These are phyloP conservation scores for Procambarus virginalis DNA, from an alignment of 1,140 invertebrate genomes.

Conservation along the genomic window DNA sequence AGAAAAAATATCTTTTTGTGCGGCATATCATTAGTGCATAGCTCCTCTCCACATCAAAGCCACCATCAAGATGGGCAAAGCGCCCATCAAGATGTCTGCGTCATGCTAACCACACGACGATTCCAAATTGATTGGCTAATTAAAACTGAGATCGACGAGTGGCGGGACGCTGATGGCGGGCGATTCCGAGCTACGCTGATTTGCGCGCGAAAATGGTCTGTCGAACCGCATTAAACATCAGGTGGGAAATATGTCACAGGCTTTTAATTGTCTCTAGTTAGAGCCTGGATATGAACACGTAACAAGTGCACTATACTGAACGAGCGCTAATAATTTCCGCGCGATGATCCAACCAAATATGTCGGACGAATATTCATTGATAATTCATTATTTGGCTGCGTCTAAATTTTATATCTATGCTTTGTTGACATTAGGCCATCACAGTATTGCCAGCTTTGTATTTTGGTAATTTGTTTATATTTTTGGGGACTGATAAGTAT, in stretches of 20 bases:
- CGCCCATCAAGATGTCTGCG: no score
- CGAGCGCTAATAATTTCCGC: not conserved
- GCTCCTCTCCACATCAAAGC: no score
- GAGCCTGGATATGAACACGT: not conserved
- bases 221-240: constrained; percentile 1
- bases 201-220: not conserved
- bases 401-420: not conserved
- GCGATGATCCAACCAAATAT: not conserved
- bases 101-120: not conserved
- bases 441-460: no score
- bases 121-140: not conserved
- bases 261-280: not conserved
- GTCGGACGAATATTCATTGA: no score
- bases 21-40: no score
- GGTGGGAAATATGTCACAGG: not conserved
- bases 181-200: not conserved
- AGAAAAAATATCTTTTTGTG: no score
- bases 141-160: not conserved
- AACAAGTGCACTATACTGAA: not conserved
- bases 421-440: no score
- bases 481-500: no score
- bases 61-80: no score
- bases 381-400: not conserved
- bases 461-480: no score
- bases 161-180: not conserved